Evolutionary conservation across 2,797 vertebrate species (phyloP).

Genomic region (Lemur catta): DNA sequence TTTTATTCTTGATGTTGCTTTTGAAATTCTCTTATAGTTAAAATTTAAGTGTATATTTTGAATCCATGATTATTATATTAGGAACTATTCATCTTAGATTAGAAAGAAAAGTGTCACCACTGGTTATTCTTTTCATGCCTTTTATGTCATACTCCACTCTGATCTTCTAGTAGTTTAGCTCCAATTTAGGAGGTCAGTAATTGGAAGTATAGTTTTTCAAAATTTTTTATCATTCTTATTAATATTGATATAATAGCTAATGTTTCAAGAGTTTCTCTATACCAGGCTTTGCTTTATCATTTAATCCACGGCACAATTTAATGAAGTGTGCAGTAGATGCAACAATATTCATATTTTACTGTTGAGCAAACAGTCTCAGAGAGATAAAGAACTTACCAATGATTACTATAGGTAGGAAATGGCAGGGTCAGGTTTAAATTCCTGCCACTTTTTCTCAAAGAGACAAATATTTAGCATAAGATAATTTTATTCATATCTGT

Average conservation of each 20-base stretch:
- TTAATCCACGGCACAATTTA: not conserved
- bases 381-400: not conserved
- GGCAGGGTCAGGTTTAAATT: not conserved
- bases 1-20: not conserved
- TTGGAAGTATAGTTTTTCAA: not conserved
- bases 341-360: not conserved
- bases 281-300: not conserved
- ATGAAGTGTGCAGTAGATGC: rapidly evolving
- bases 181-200: not conserved
- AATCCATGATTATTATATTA: not conserved
- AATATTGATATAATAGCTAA: not conserved
- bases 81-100: not conserved
- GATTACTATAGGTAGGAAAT: not conserved
- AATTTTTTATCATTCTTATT: not conserved
- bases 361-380: not conserved
- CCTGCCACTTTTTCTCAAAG: not conserved
- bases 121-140: not conserved
- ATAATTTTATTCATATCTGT: not conserved
- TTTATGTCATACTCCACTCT: not conserved
- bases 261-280: not conserved
- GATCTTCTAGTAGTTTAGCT: not conserved
- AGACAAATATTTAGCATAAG: not conserved
- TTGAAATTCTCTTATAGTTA: not conserved
- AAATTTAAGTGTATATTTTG: not conserved
- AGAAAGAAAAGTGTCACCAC: not conserved